Evolutionary conservation across 2,797 vertebrate species (phyloP), one percentile per base, ranked within the genome.

Genomic region (Enteromius paludinosus): DNA sequence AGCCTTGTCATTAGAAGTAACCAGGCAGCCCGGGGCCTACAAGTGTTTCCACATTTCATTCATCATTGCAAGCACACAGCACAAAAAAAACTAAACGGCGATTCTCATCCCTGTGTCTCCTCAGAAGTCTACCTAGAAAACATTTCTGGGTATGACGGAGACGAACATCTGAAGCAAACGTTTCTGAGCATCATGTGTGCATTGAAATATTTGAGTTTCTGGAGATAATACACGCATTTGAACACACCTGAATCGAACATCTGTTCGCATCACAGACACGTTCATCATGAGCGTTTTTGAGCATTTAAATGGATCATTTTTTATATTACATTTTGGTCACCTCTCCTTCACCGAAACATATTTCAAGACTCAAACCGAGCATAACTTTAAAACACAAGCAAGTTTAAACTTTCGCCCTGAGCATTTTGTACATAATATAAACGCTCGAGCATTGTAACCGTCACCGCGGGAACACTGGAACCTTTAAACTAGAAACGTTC

Each of bases 1-100:
- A 76, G 81, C 81, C 14, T 54, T 59, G 81, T 82, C 81, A 82
- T 75, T 59, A 76, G 33, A 23, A 10, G 41, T 49, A 62, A 71
- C 20, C 68, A 80, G 8, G 61, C 59, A 56, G 61, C 12, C 49
- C 33, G 72, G 56, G 72, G 62, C 81, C 81, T 68, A 23, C 10
- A 25, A 61, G 1, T 12, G 23, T 12, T 59, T 38, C 12, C 49
- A 54, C 18, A 38, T 41, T 23, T 45, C 25, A n/a, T 5, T 25
- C 17, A 62, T 14, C 18, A 3, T 74, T 35, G 52, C 12, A 74
- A 17, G 5, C 17, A 56, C 15, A 62, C 7, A 56, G 30, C 17
- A 41, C 79, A 47, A 73, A 45, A 15, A 25, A 64, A 45, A 30
- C 2, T 30, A 38, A 45, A 3, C 14, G 30, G 3, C 9, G 2